Percentiles rank a stretch among this genome's conserved stretches.
Evolutionary conservation across 1,140 invertebrate species (phyloP).

Genomic region (Platyura marginata): DNA sequence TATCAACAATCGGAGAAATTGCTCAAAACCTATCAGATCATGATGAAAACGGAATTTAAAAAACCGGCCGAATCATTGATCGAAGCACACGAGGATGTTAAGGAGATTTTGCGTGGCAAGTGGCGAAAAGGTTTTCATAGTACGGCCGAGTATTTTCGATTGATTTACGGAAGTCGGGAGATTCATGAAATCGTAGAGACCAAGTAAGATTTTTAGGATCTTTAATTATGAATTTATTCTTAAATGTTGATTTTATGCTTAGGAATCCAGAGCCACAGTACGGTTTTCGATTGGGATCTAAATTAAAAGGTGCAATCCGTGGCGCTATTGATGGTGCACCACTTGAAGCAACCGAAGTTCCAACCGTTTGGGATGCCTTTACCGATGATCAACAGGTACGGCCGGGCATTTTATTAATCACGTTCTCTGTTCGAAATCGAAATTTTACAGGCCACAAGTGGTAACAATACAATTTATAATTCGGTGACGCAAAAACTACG

Average conservation of each 20-base stretch:
- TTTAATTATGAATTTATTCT: background rate
- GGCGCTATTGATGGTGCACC: conserved; percentile 1
- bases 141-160: conserved; percentile 4
- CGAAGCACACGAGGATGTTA: conserved; percentile 1
- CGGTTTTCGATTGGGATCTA: background rate
- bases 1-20: conserved; percentile 5
- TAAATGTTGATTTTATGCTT: background rate
- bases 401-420: background rate
- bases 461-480: conserved; percentile 1
- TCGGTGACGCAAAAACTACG: conserved; percentile 2
- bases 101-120: background rate
- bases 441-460: background rate
- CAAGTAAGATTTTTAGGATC: background rate
- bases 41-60: background rate
- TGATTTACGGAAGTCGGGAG: conserved; percentile 4
- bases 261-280: background rate
- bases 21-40: background rate
- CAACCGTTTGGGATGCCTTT: conserved; percentile 4
- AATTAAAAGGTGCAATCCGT: conserved; percentile 3
- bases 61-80: background rate
- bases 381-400: conserved; percentile 1
- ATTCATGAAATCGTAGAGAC: background rate
- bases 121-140: conserved; percentile 4
- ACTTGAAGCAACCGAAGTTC: conserved; percentile 3
- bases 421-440: background rate